Evolutionary conservation across 2,888 invertebrate genomes (phyloP).

Genomic region (Carterocephalus palaemon): DNA sequence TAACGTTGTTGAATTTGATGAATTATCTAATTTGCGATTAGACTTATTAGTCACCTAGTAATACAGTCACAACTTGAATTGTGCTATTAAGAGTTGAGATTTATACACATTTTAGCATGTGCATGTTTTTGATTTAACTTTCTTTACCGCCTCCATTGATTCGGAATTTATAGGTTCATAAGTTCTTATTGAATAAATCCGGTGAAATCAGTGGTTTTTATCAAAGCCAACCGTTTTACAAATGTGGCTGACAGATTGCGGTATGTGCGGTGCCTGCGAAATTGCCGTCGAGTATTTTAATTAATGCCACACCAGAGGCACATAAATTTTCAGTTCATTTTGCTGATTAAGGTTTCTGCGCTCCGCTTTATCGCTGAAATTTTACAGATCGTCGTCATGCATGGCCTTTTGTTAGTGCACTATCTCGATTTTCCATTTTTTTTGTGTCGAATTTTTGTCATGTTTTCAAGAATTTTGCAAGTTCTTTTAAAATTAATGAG

Average conservation of each 20-base stretch:
- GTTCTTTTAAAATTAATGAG: too few relatives aligned
- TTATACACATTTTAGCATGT: constrained; percentile 12
- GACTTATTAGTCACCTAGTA: too few relatives aligned
- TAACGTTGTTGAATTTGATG: too few relatives aligned
- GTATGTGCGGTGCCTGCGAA: constrained; percentile 42
- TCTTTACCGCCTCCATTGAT: constrained; percentile 17
- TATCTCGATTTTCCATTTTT: constrained; percentile 20
- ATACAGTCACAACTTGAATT: neutral
- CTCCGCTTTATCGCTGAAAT: constrained; percentile 26
- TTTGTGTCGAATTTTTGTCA: constrained; percentile 4
- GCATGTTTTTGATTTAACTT: neutral
- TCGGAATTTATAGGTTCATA: constrained; percentile 27
- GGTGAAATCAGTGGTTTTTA: constrained; percentile 35
- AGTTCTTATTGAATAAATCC: constrained; percentile 31
- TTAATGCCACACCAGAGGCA: constrained; percentile 57
- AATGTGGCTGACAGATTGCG: constrained; percentile 51
- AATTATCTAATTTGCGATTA: too few relatives aligned
- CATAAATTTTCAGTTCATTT: constrained; percentile 53
- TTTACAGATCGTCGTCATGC: constrained; percentile 22
- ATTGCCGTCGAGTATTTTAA: constrained; percentile 60
- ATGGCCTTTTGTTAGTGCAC: constrained; percentile 20
- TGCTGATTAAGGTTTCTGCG: constrained; percentile 46
- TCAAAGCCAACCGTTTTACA: constrained; percentile 36
- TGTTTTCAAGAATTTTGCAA: too few relatives aligned
- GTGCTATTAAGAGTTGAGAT: constrained; percentile 1